These are phyloP conservation scores for Carterocephalus palaemon DNA, from an alignment of 2,888 invertebrate genomes.

Conservation along the genomic window DNA sequence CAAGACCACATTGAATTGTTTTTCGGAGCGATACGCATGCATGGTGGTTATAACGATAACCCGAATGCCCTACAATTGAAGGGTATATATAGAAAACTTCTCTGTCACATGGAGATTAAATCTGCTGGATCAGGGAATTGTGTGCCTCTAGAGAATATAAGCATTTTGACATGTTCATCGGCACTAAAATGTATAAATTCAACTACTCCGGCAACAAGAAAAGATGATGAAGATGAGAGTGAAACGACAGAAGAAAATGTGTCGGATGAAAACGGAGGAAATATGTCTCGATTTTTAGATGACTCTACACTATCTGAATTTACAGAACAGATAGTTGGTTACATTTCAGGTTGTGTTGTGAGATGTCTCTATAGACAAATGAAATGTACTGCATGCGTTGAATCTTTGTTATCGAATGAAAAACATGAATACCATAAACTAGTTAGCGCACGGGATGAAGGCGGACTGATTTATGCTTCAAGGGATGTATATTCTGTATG, in stretches of 20 bases:
- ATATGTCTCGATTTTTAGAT: slow-evolving; percentile 1
- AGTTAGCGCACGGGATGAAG: slow-evolving; percentile 14
- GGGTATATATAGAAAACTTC: slow-evolving; percentile 26
- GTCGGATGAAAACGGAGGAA: slow-evolving; percentile 1
- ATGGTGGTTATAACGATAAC: slow-evolving; percentile 33
- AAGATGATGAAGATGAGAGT: slow-evolving; percentile 5
- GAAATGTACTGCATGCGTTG: slow-evolving; percentile 18
- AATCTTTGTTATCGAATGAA: slow-evolving; percentile 9
- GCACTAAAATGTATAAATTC: slow-evolving; percentile 22
- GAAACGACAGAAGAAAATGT: not conserved
- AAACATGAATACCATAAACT: slow-evolving; percentile 19
- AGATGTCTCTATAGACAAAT: slow-evolving; percentile 6
- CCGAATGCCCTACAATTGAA: slow-evolving; percentile 29
- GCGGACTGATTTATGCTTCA: slow-evolving; percentile 17
- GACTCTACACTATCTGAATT: not conserved
- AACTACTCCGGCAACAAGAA: slow-evolving; percentile 7
- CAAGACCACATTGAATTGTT: slow-evolving; percentile 30
- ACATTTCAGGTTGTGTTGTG: slow-evolving; percentile 16
- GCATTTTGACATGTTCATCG: slow-evolving; percentile 22
- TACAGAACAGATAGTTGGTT: slow-evolving; percentile 2
- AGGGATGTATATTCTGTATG: slow-evolving; percentile 9
- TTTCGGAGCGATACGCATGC: slow-evolving; percentile 27
- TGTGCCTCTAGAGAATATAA: slow-evolving; percentile 28
- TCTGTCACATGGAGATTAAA: slow-evolving; percentile 27
- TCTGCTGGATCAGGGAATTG: slow-evolving; percentile 26